These are phyloP conservation scores for Coenobita brevimanus DNA, from an alignment of 1,140 invertebrate genomes.

Conservation along the genomic window DNA sequence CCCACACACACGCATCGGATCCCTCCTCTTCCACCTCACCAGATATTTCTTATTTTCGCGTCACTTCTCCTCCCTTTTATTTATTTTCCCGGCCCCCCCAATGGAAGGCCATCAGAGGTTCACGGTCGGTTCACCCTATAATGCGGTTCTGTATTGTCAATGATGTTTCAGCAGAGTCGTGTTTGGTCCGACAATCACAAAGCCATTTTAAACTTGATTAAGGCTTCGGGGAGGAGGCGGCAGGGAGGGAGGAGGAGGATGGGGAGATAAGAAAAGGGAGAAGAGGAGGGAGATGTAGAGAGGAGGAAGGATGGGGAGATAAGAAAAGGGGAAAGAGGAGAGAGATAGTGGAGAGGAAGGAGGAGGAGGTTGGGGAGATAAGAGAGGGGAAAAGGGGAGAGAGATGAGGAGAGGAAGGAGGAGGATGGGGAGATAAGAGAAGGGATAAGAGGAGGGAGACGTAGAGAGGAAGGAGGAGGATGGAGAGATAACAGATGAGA, in stretches of 20 bases:
- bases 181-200: constrained; percentile 59
- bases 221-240: neutral
- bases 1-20: neutral
- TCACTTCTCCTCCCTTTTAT: constrained; percentile 61
- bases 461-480: neutral
- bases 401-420: neutral
- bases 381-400: neutral
- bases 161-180: constrained; percentile 61
- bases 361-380: neutral
- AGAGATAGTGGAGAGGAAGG: neutral
- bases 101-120: constrained; percentile 60
- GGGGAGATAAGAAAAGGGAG: neutral
- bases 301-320: neutral
- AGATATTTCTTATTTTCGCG: constrained; percentile 63
- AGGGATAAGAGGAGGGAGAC: neutral
- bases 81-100: constrained; percentile 50
- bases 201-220: constrained; percentile 67
- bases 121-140: constrained; percentile 53
- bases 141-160: constrained; percentile 66
- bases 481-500: neutral
- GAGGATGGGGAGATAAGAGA: neutral
- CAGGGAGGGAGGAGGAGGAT: neutral
- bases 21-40: constrained; percentile 39
- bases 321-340: too few species aligned
- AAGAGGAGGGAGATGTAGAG: neutral